Base-by-base conservation (phyloP, 2,888 invertebrate genomes). In the Tetanocera ferruginea region DNA sequence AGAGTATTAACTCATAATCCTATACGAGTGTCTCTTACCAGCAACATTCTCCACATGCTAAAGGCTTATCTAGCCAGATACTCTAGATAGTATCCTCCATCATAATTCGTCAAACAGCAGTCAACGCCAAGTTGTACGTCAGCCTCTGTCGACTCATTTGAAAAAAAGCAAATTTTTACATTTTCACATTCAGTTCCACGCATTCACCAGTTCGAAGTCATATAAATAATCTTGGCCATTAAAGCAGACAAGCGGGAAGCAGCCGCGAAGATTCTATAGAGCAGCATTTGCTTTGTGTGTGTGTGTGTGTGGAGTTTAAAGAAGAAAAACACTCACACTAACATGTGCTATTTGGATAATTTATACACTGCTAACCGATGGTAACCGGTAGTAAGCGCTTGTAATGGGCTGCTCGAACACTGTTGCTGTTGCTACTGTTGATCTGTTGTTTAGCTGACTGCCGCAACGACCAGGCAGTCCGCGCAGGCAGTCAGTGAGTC, bases 211-310 rank as follows among this genome's bases (percentile, higher is more conserved):
- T 28, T 70, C 55, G 6, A 25, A 25, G 37, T 70, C 76, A 69
- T 76, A 79, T 72, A 80, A 80, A 80, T 80, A 81, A 78, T 76
- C 77, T 73, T 57, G 76, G 79, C 75, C 79, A 79, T 80, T 76
- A 74, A 80, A 79, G 78, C 66, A 74, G 51, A 67, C 37, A 43
- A 25, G 64, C 28, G 57, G 43, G 43, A 57, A 28, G 57, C 72
- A 37, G 49, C 31, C 17, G 37, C 73, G 51, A 78, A 78, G 79
- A 80, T 79, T 74, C 69, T 60, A 71, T 51, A 74, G 19, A 57
- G 17, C 62, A 23, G 57, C 17, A 28, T 23, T 49, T 8, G 31
- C 6, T 19, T 14, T 37, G 51, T 37, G 23, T 19, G 25, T 37
- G 51, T 37, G 23, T 25, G 37, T 31, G 28, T 17, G 55, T 67